Conservation (phyloP, 2,113 vertebrate genomes). For the Synodontis membranacea region DNA sequence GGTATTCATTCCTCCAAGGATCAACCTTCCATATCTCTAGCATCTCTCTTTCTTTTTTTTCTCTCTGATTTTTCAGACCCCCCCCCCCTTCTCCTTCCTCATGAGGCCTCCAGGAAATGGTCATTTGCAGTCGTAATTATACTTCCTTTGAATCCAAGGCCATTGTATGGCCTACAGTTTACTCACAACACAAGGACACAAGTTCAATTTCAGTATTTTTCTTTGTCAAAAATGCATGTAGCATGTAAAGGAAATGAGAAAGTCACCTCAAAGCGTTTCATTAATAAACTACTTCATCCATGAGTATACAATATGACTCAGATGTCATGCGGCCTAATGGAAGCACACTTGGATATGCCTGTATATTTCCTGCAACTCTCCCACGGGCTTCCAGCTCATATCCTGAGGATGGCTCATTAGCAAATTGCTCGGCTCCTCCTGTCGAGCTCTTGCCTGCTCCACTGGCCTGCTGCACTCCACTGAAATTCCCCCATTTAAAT, state of each 20-base stretch:
- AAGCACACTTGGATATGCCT: not conserved
- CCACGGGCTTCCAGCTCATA: conserved; percentile 32
- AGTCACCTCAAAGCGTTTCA: not conserved
- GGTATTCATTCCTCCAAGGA: conserved; percentile 36
- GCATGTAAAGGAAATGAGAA: not conserved
- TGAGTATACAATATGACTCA: not conserved
- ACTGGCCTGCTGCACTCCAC: conserved; percentile 39
- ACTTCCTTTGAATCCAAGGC: conserved; percentile 38
- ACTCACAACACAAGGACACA: conserved; percentile 1
- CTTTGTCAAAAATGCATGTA: not conserved
- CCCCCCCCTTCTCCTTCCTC: not conserved
- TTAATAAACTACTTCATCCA: conserved; percentile 25
- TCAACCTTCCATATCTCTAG: conserved; percentile 14
- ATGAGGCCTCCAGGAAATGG: conserved; percentile 48
- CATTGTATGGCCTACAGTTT: conserved; percentile 27
- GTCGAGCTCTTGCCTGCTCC: conserved; percentile 30
- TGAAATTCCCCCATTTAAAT: conserved; percentile 45
- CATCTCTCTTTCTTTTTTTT: conserved; percentile 25
- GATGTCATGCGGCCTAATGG: not conserved
- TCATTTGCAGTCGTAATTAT: conserved; percentile 39
- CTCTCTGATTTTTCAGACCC: not conserved
- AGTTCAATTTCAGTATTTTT: not conserved
- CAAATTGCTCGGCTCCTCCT: conserved; percentile 42
- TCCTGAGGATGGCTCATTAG: conserved; percentile 45
- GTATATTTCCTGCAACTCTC: not conserved